Conservation (phyloP, 2,113 vertebrate genomes). For the Gasterosteus nipponicus region DNA sequence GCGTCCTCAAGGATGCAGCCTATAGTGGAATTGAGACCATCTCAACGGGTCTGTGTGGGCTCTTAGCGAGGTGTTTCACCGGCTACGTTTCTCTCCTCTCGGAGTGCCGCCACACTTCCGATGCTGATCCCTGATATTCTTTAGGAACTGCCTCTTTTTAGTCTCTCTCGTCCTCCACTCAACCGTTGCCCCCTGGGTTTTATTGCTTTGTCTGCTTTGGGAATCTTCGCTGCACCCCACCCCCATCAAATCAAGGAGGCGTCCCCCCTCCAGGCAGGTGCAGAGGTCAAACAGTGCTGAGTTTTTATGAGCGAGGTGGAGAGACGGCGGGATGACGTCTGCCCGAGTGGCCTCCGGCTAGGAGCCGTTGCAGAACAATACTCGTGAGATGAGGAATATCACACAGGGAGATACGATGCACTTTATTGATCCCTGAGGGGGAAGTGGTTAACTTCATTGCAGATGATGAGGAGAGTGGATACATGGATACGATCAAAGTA, state of each 20-base stretch:
- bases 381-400: conserved; percentile 53
- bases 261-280: conserved; percentile 37
- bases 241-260: conserved; percentile 52
- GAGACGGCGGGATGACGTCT: conserved; percentile 39
- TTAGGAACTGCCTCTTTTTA: conserved; percentile 1
- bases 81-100: conserved; percentile 22
- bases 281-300: conserved; percentile 57
- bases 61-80: background rate
- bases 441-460: conserved; percentile 17
- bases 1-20: too few species aligned
- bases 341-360: conserved; percentile 38
- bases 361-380: conserved; percentile 30
- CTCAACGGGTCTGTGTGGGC: background rate
- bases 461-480: background rate
- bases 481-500: background rate
- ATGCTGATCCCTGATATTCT: conserved; percentile 1
- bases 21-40: too few species aligned
- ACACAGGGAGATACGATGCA: conserved; percentile 45
- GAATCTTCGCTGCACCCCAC: conserved; percentile 3
- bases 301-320: conserved; percentile 45
- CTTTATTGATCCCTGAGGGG: conserved; percentile 56
- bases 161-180: conserved; percentile 3
- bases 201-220: conserved; percentile 49
- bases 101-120: background rate
- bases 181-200: conserved; percentile 3